Evolutionary conservation across 1,140 invertebrate species (phyloP), one percentile per base, ranked within the genome.

Genomic region (Lethocerus indicus): DNA sequence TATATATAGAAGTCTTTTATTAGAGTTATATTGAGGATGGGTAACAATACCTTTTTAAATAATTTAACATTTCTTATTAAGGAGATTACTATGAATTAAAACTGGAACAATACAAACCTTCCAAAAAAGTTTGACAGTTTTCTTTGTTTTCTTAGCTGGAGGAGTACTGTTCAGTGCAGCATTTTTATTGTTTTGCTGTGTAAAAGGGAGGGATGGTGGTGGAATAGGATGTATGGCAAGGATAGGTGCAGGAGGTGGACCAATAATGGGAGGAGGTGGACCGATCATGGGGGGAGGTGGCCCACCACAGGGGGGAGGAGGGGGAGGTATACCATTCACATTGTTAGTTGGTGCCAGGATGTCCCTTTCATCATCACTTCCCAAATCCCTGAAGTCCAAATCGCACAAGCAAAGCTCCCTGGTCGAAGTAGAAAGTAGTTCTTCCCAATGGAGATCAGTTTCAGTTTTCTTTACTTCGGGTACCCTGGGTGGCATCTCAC

Each of bases 101-200:
- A 14, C 28, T 7, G 26, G 7, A 39, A 40, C 5, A 16, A 36
- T 21, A 42, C 7, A 44, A 51, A 61, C 59, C 58, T 61, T 87
- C 95, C 95, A 99, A 65, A 98, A 98, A n/a, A 99, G 69, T 69
- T 96, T 96, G 3, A 98, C 83, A n/a, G 94, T 97, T 65, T 97
- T 97, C 64, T 95, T 96, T 58, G 79, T 91, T 63, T 95, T 95
- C 60, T 83, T 84, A 18, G 74, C 69, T 5, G 63, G 60, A 56
- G 64, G 60, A 54, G 69, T 67, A 61, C 70, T 60, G 59, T 71
- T 41, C n/a, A 18, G n/a, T 18, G 6, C 6, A 6, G 21, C 6
- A 26, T 23, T 44, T 12, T 44, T 44, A 26, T 4, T 23, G 6
- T 39, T 5, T 14, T 25, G 61, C 61, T 48, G 40, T 49, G 7